Conservation (phyloP, 2,888 invertebrate genomes). For the Epistrophella euchroma region DNA sequence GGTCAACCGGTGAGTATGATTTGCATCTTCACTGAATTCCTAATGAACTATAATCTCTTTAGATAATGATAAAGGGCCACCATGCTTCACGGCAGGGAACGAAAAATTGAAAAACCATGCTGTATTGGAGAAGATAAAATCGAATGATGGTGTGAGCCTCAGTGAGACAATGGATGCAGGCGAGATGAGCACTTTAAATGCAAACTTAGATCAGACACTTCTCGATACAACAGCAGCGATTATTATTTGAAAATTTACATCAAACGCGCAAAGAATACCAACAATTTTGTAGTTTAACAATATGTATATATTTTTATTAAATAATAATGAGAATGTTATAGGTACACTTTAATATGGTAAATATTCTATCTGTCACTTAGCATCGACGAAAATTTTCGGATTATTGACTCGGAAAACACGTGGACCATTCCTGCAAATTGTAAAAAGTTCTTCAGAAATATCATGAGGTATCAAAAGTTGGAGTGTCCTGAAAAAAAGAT, state of each 20-base stretch:
- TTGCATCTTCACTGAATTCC: slow-evolving; percentile 12
- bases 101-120: slow-evolving; percentile 93
- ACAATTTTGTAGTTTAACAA: neutral
- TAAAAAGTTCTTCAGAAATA: slow-evolving; percentile 92
- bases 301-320: neutral
- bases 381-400: slow-evolving; percentile 90
- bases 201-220: slow-evolving; percentile 80
- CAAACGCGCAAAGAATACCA: neutral
- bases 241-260: too few relatives aligned
- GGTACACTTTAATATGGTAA: neutral
- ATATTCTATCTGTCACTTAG: slow-evolving; percentile 70
- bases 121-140: slow-evolving; percentile 88
- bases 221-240: slow-evolving; percentile 83
- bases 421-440: slow-evolving; percentile 94
- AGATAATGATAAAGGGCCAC: slow-evolving; percentile 94
- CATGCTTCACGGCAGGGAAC: slow-evolving; percentile 94
- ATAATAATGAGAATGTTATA: neutral
- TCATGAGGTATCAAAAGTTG: slow-evolving; percentile 90
- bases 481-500: slow-evolving; percentile 79
- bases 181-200: slow-evolving; percentile 77
- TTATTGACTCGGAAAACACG: slow-evolving; percentile 97
- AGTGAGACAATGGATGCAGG: slow-evolving; percentile 78
- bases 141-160: slow-evolving; percentile 80
- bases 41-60: slow-evolving; percentile 7
- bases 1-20: slow-evolving; percentile 86